These are phyloP conservation scores for Mythimna vitellina DNA, from an alignment of 2,888 invertebrate species.

Conservation along the genomic window DNA sequence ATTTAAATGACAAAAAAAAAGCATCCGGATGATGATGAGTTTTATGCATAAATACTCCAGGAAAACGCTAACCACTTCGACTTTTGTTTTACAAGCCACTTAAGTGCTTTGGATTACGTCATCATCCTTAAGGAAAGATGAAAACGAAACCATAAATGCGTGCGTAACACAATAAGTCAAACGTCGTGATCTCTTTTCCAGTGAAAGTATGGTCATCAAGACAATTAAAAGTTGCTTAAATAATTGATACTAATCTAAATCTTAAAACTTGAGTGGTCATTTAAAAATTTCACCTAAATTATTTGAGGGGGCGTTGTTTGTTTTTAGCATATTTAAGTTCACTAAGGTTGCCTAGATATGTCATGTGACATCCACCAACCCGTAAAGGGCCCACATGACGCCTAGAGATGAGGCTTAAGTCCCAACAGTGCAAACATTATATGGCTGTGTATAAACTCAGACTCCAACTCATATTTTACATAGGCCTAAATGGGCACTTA, in stretches of 20 bases:
- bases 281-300: conserved; percentile 45
- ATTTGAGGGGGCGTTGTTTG: neutral
- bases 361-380: no score
- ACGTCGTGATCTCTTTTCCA: conserved; percentile 1
- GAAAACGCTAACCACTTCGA: neutral
- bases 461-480: no score
- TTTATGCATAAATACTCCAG: neutral
- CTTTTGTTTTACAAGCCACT: neutral
- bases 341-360: neutral
- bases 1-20: conserved; percentile 8
- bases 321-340: conserved; percentile 3
- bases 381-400: no score
- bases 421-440: no score
- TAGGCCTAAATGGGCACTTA: no score
- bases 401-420: no score
- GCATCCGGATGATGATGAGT: neutral
- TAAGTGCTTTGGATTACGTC: no score
- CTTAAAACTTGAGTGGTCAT: conserved; percentile 9
- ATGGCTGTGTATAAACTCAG: no score
- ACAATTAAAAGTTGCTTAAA: conserved; percentile 32
- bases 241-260: conserved; percentile 27
- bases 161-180: neutral
- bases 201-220: conserved; percentile 30
- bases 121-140: neutral
- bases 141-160: neutral